phyloP scores from a whole-genome alignment of 2,888 invertebrate species.

The Galerucella pusilla region DNA sequence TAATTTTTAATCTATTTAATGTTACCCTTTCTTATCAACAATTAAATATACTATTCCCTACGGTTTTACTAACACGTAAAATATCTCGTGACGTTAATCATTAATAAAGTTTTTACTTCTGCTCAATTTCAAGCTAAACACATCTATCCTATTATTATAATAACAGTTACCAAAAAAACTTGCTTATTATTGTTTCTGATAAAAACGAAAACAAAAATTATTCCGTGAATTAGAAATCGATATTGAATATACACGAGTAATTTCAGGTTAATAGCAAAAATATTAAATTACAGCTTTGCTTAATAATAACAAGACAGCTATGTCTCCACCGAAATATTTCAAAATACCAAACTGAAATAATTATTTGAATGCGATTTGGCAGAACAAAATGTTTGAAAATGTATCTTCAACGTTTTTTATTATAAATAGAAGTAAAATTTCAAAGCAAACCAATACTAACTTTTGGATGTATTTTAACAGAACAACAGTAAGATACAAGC shows the following conservation, averaged over 20 bases:
- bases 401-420: too few relatives aligned
- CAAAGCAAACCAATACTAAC: too few relatives aligned
- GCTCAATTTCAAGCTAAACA: background rate
- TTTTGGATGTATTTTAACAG: too few relatives aligned
- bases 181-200: background rate
- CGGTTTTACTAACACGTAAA: slow-evolving; percentile 8
- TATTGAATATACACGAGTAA: background rate
- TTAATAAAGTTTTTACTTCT: slow-evolving; percentile 12
- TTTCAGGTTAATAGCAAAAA: background rate
- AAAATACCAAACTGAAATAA: background rate
- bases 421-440: too few relatives aligned
- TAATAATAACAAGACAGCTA: background rate
- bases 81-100: slow-evolving; percentile 17
- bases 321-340: background rate
- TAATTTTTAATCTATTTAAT: background rate
- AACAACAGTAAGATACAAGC: too few relatives aligned
- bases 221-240: background rate
- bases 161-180: slow-evolving; percentile 3
- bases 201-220: background rate
- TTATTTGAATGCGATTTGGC: background rate
- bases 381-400: background rate
- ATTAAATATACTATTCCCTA: background rate
- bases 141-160: slow-evolving; percentile 8
- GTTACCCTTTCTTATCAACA: background rate
- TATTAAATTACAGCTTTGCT: background rate